Conservation (phyloP, 2,797 vertebrate species). For the Taeniopygia guttata region DNA sequence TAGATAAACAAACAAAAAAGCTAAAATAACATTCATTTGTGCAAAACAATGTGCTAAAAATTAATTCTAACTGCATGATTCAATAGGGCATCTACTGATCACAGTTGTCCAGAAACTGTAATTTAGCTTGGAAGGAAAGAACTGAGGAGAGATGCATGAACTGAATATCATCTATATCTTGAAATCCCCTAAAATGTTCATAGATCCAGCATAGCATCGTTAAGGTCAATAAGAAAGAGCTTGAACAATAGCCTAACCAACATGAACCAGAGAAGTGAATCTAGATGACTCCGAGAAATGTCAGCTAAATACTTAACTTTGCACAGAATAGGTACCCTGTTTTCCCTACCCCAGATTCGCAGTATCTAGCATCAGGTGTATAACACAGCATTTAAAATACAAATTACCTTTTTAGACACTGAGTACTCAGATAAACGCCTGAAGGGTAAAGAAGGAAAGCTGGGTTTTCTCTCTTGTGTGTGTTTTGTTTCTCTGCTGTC, state of each 20-base stretch:
- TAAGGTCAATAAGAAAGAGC: neutral
- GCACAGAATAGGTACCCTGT: accelerated
- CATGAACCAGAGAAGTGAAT: neutral
- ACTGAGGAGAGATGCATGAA: neutral
- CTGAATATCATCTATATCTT: neutral
- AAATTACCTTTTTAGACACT: neutral
- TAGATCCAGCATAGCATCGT: neutral
- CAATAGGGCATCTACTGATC: neutral
- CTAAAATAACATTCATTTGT: neutral
- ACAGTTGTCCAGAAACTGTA: neutral
- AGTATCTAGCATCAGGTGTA: neutral
- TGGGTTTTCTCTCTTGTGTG: neutral
- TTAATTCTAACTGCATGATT: neutral
- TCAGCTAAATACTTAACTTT: neutral
- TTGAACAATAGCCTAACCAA: neutral
- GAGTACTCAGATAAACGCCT: neutral
- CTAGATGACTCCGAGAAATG: neutral
- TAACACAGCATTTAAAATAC: neutral
- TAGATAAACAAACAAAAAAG: neutral
- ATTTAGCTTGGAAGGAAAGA: neutral
- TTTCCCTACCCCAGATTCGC: neutral
- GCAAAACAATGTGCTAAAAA: neutral
- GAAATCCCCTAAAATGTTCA: neutral
- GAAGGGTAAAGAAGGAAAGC: neutral
- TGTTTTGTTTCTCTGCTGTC: neutral